Percentiles rank a stretch among this genome's conserved stretches.
phyloP scores from a whole-genome alignment of 2,888 invertebrate species.

The Carpatolechia fugitivella region DNA sequence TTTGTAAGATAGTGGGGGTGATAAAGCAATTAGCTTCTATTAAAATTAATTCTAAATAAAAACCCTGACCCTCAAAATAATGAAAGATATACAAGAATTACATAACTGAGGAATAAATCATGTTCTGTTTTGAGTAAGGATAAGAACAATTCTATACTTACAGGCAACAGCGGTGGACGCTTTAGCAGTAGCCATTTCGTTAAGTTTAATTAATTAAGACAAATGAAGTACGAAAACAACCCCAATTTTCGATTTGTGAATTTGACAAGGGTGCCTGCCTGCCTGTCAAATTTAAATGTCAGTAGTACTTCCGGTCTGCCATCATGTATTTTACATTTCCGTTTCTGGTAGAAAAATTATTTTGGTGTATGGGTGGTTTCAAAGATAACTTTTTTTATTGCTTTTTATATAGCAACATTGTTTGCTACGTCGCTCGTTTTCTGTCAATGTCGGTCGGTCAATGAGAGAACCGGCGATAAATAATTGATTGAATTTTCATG shows the following conservation, averaged over 20 bases:
- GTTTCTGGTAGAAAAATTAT: background rate
- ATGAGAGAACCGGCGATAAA: conserved; percentile 40
- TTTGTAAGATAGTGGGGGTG: no score
- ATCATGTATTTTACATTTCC: background rate
- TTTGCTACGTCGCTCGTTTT: conserved; percentile 59
- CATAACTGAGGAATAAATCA: conserved; percentile 48
- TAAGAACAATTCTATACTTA: conserved; percentile 45
- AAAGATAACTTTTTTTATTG: background rate
- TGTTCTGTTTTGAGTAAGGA: background rate
- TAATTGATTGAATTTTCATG: conserved; percentile 16
- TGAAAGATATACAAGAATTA: conserved; percentile 43
- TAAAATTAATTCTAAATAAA: background rate
- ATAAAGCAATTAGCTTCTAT: no score
- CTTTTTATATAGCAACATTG: conserved; percentile 30
- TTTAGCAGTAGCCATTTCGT: conserved; percentile 67
- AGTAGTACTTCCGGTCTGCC: background rate
- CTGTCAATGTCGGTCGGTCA: conserved; percentile 57
- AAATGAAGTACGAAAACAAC: conserved; percentile 40
- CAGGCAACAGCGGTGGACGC: conserved; percentile 56
- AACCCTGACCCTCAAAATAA: conserved; percentile 26
- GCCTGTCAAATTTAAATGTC: conserved; percentile 14
- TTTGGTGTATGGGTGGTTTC: background rate
- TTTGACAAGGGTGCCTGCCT: conserved; percentile 19
- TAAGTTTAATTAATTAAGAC: conserved; percentile 45
- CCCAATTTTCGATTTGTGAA: conserved; percentile 44